These are phyloP conservation scores for Montipora capitata DNA, from an alignment of 92 coral and sea anemone species.

Conservation along the genomic window DNA sequence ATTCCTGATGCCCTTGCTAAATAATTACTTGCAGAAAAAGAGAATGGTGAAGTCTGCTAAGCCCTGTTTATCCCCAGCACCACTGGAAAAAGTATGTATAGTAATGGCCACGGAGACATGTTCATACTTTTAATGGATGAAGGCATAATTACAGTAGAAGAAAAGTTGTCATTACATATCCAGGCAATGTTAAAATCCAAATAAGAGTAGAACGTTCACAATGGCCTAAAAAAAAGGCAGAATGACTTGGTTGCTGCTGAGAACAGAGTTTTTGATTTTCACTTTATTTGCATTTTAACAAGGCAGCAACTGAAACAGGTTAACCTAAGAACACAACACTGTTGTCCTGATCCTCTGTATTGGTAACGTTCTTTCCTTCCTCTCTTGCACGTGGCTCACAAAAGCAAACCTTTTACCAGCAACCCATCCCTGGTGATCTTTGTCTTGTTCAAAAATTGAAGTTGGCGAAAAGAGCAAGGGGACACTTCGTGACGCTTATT, in stretches of 20 bases:
- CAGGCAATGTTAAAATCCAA: too few relatives aligned
- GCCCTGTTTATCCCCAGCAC: background rate
- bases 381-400: background rate
- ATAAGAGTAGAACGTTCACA: too few relatives aligned
- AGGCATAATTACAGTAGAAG: too few relatives aligned
- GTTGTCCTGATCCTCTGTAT: too few relatives aligned
- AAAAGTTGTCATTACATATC: too few relatives aligned
- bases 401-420: background rate
- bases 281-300: too few relatives aligned
- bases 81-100: background rate
- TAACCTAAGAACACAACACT: too few relatives aligned
- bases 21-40: slow-evolving; percentile 53
- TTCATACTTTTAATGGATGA: too few relatives aligned
- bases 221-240: background rate
- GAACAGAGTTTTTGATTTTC: too few relatives aligned
- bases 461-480: background rate
- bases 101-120: background rate
- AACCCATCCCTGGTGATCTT: background rate
- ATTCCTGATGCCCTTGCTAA: slow-evolving; percentile 66
- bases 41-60: slow-evolving; percentile 21
- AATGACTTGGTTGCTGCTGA: too few relatives aligned
- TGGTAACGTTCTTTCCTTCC: too few relatives aligned
- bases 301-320: too few relatives aligned
- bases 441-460: background rate
- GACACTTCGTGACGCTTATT: background rate